Evolutionary conservation across 92 coral and sea anemone species (phyloP).

Genomic region (Montipora capitata): DNA sequence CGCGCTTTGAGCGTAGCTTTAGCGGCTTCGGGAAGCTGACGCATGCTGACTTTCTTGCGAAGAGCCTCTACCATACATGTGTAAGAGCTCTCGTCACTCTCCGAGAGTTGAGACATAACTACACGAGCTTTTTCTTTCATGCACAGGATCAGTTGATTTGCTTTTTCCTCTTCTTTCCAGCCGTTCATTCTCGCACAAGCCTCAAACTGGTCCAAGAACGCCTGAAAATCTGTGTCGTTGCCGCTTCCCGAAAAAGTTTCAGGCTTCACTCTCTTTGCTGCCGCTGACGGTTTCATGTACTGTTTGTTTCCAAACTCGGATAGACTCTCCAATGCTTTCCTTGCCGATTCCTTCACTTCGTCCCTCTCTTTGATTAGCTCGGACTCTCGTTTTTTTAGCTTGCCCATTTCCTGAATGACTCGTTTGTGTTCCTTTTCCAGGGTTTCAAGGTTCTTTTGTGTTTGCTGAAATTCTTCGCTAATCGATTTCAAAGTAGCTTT

Average conservation of each 20-base stretch:
- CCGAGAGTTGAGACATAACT: slow-evolving; percentile 20
- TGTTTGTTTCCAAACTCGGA: slow-evolving; percentile 23
- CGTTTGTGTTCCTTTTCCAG: slow-evolving; percentile 12
- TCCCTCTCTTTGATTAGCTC: not conserved
- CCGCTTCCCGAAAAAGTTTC: slow-evolving; percentile 30
- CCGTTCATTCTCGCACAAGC: slow-evolving; percentile 32
- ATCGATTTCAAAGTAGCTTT: slow-evolving; percentile 9
- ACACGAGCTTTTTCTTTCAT: slow-evolving; percentile 21
- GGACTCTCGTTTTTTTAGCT: not conserved
- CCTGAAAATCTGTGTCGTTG: slow-evolving; percentile 29
- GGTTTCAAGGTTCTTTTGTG: slow-evolving; percentile 11
- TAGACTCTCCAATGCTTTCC: slow-evolving; percentile 19
- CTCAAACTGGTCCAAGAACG: slow-evolving; percentile 33
- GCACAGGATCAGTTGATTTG: slow-evolving; percentile 30
- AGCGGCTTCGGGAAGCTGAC: slow-evolving; percentile 38
- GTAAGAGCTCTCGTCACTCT: slow-evolving; percentile 27
- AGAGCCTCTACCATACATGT: slow-evolving; percentile 21
- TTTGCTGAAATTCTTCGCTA: slow-evolving; percentile 7
- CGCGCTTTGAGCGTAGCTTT: slow-evolving; percentile 43
- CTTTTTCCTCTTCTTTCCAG: slow-evolving; percentile 39
- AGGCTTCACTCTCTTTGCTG: slow-evolving; percentile 24
- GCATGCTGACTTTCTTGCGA: slow-evolving; percentile 31
- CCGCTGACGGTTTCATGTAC: not conserved
- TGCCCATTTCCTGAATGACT: not conserved
- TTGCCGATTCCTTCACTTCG: not conserved